Evolutionary conservation across 2,113 vertebrate species (phyloP).

Genomic region (Pelvicachromis taeniatus): DNA sequence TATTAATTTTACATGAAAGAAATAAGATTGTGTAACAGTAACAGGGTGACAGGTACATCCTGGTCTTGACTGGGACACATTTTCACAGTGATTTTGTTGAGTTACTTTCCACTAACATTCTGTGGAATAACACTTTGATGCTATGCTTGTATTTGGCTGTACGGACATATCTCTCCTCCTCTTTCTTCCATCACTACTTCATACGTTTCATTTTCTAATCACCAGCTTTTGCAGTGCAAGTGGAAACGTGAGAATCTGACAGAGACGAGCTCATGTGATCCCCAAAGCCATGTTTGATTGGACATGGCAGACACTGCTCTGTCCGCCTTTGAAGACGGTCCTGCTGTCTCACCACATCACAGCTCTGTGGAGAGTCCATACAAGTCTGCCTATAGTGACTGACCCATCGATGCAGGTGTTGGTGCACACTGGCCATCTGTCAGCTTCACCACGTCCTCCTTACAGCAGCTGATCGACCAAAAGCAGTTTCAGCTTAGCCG

Average conservation of each 20-base stretch:
- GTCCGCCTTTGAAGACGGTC: no score
- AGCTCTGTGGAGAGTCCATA: background rate
- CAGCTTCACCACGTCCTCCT: background rate
- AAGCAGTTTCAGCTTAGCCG: background rate
- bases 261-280: background rate
- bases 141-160: no score
- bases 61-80: no score
- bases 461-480: background rate
- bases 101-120: no score
- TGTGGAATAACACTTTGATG: no score
- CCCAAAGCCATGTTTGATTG: background rate
- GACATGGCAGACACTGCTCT: background rate
- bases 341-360: background rate
- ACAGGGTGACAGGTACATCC: no score
- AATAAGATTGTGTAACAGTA: no score
- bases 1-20: no score
- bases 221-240: background rate
- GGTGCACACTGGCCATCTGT: background rate
- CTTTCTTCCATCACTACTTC: background rate
- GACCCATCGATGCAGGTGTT: fast-evolving
- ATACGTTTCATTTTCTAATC: background rate
- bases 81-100: no score
- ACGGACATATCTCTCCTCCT: no score
- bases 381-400: background rate
- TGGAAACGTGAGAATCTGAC: background rate